Percentiles rank a stretch among this genome's conserved stretches.
phyloP scores from a whole-genome alignment of 2,888 invertebrate genomes.

The Apantesis nais region DNA sequence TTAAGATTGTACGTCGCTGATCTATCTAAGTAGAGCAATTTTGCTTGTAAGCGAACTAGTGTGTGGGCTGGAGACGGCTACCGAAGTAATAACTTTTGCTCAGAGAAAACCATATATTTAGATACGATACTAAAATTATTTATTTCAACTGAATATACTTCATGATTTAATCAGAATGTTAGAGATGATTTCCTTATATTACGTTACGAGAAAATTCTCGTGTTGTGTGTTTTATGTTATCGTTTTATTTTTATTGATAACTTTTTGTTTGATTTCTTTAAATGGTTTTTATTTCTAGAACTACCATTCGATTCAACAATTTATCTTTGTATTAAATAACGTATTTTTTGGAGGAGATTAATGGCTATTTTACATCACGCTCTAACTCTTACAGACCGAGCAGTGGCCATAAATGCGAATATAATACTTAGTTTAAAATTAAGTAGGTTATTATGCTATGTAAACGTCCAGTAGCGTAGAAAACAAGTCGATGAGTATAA shows the following conservation, averaged over 20 bases:
- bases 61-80: slow-evolving; percentile 17
- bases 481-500: background rate
- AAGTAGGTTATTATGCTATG: background rate
- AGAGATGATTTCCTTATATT: background rate
- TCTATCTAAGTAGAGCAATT: slow-evolving; percentile 42
- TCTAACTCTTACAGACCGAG: background rate
- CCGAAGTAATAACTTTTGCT: slow-evolving; percentile 2
- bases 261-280: too few relatives aligned
- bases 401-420: too few relatives aligned
- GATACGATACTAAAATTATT: background rate
- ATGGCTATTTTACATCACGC: background rate
- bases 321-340: background rate
- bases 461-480: too few relatives aligned
- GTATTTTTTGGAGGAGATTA: background rate
- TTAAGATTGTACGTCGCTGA: slow-evolving; percentile 38
- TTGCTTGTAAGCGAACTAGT: slow-evolving; percentile 29
- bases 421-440: background rate
- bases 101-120: background rate
- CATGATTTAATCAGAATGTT: background rate
- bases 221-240: background rate
- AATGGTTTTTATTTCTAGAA: background rate
- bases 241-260: background rate
- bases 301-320: background rate
- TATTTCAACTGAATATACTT: background rate
- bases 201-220: background rate